phyloP scores from a whole-genome alignment of 2,888 invertebrate species.

The Stenichneumon culpator region DNA sequence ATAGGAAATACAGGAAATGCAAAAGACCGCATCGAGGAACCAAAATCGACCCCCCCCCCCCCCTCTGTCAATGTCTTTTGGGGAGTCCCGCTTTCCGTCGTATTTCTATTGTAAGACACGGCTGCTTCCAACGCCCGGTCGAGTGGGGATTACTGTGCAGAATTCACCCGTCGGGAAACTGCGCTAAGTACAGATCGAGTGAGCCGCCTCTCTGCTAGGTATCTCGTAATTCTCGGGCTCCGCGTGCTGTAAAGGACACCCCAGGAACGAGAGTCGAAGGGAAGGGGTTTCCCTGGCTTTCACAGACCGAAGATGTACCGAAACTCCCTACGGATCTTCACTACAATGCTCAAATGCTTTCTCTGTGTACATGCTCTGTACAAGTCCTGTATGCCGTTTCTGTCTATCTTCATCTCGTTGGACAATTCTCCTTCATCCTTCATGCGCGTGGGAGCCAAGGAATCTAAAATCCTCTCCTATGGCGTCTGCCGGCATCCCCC shows the following conservation, averaged over 20 bases:
- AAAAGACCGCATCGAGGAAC: background rate
- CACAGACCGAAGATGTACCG: background rate
- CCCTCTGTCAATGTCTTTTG: background rate
- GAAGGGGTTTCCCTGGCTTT: conserved; percentile 15
- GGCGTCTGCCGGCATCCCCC: background rate
- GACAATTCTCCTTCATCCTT: background rate
- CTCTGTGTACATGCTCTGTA: background rate
- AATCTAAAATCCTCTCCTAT: background rate
- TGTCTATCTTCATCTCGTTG: conserved; percentile 10
- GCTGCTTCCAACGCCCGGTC: background rate
- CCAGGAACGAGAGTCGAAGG: background rate
- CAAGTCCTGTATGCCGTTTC: background rate
- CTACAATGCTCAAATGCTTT: conserved; percentile 6
- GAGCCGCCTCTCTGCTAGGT: conserved; percentile 61
- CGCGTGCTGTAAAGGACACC: conserved; percentile 26
- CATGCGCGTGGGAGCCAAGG: background rate
- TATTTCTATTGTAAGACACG: conserved; percentile 5
- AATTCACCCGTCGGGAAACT: conserved; percentile 67
- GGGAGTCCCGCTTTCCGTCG: background rate
- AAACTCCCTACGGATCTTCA: conserved; percentile 5
- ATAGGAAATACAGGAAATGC: conserved; percentile 12
- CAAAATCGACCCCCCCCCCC: background rate
- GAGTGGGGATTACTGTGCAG: background rate
- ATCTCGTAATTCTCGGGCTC: conserved; percentile 42
- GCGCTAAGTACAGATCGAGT: conserved; percentile 76